Conservation (phyloP, 2,797 vertebrate genomes). For the Acanthiza pusilla region DNA sequence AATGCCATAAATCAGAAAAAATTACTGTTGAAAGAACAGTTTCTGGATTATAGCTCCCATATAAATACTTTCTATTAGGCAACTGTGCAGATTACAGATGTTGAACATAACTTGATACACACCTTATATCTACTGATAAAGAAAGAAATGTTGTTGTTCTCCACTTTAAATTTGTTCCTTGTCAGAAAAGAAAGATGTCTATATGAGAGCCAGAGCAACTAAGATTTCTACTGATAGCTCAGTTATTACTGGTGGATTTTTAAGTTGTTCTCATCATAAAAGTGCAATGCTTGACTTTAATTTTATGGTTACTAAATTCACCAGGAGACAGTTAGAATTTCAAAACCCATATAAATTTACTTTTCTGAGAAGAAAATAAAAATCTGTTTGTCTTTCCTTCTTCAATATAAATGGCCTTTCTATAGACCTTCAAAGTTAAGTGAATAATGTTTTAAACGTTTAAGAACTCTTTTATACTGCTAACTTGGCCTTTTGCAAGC, state of each 20-base stretch:
- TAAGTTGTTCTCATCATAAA: slow-evolving; percentile 42
- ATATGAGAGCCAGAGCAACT: neutral
- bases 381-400: slow-evolving; percentile 11
- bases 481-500: neutral
- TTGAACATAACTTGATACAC: neutral
- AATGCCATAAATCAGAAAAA: neutral
- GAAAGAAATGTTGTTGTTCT: neutral
- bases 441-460: neutral
- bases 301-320: slow-evolving; percentile 19
- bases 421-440: slow-evolving; percentile 21
- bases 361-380: slow-evolving; percentile 18
- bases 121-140: neutral
- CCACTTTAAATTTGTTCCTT: neutral
- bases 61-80: neutral
- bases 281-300: neutral
- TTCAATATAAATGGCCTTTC: neutral
- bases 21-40: neutral
- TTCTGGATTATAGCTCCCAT: neutral
- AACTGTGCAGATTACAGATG: neutral
- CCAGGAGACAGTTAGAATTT: neutral
- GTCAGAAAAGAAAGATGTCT: neutral
- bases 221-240: neutral
- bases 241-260: neutral
- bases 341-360: neutral
- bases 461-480: neutral